Percentiles rank a stretch among this genome's conserved stretches.
These are phyloP conservation scores for Terrapene triunguis DNA, from an alignment of 2,113 vertebrate species.

Conservation along the genomic window DNA sequence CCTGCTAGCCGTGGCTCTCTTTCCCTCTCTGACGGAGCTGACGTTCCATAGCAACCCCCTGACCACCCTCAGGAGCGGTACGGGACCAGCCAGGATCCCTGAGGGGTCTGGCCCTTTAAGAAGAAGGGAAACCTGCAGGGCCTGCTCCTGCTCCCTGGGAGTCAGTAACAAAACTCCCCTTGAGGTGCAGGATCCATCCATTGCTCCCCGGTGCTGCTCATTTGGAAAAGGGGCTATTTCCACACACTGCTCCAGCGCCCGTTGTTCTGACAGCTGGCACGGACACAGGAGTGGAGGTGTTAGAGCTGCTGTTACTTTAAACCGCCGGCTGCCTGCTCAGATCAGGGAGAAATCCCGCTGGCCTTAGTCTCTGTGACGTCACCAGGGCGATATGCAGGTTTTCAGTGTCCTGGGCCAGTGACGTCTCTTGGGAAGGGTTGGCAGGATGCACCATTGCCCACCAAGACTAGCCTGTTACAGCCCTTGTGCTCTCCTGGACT, in stretches of 20 bases:
- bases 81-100: rapidly evolving
- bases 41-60: slow-evolving; percentile 87
- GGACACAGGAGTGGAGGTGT: neutral
- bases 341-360: neutral
- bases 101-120: neutral
- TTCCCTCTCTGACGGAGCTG: slow-evolving; percentile 84
- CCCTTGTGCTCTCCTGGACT: neutral
- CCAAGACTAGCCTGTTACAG: neutral
- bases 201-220: neutral
- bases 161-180: rapidly evolving
- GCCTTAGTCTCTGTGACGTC: rapidly evolving
- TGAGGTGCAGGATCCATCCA: neutral
- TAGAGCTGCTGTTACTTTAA: neutral
- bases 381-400: neutral
- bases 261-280: neutral
- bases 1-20: slow-evolving; percentile 83
- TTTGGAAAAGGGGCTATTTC: neutral
- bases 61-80: slow-evolving; percentile 82
- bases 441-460: neutral
- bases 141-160: neutral
- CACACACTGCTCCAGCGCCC: neutral
- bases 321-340: neutral
- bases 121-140: neutral
- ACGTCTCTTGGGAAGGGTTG: neutral
- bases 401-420: neutral